Conservation (phyloP, 2,888 invertebrate genomes). For the Parapristionchus giblindavisi region DNA sequence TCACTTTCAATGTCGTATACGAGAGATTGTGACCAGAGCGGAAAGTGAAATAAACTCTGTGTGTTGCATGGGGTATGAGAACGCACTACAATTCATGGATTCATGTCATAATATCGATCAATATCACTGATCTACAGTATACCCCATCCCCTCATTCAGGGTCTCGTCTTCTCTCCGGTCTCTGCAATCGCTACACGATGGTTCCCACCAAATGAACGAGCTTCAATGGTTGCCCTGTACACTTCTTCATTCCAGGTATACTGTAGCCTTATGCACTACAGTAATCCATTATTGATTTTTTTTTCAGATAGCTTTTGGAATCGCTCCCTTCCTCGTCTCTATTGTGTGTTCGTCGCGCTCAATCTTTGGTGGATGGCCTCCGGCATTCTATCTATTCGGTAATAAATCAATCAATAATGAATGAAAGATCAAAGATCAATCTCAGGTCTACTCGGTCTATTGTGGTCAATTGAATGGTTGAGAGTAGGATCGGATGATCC, state of each 20-base stretch:
- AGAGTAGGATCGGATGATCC: constrained; percentile 3
- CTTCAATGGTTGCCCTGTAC: constrained; percentile 34
- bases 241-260: constrained; percentile 34
- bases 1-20: too few relatives aligned
- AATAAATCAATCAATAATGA: neutral
- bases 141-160: neutral
- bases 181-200: constrained; percentile 32
- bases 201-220: constrained; percentile 34
- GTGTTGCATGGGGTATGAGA: too few relatives aligned
- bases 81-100: too few relatives aligned
- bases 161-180: constrained; percentile 25
- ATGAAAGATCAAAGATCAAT: neutral
- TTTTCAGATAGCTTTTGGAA: constrained; percentile 31
- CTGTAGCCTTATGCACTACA: neutral
- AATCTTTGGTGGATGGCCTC: neutral
- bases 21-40: too few relatives aligned
- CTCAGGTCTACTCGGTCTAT: neutral
- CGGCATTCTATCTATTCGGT: constrained; percentile 35
- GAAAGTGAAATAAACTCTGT: too few relatives aligned
- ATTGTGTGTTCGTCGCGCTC: constrained; percentile 2
- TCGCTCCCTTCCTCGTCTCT: constrained; percentile 35
- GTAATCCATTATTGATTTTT: neutral
- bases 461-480: constrained; percentile 15
- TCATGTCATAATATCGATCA: too few relatives aligned
- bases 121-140: neutral